Evolutionary conservation across 2,888 invertebrate species (phyloP).

Genomic region (Hypomecis punctinalis): DNA sequence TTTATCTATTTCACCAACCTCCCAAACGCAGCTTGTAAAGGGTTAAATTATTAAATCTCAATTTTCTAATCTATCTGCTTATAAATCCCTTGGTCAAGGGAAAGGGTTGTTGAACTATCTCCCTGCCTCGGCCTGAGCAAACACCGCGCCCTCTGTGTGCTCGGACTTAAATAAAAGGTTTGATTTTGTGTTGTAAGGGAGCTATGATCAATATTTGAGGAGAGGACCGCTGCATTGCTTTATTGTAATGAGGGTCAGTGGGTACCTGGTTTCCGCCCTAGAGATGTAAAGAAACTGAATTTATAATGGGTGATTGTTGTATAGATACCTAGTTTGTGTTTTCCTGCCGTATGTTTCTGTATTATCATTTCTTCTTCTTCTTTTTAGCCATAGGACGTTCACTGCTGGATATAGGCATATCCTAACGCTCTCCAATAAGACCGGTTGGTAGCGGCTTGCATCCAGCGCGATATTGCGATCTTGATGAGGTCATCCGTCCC

Average conservation of each 20-base stretch:
- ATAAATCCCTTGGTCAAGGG: conserved; percentile 70
- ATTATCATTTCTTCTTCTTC: no score
- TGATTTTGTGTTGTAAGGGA: conserved; percentile 84
- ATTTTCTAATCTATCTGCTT: conserved; percentile 63
- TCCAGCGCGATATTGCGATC: no score
- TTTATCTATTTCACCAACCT: conserved; percentile 17
- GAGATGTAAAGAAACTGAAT: no score
- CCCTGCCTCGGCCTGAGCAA: conserved; percentile 60
- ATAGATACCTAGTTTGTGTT: no score
- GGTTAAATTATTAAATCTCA: conserved; percentile 50
- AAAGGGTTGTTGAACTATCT: conserved; percentile 82
- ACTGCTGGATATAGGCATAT: no score
- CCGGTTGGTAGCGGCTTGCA: no score
- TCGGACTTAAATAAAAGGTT: conserved; percentile 84
- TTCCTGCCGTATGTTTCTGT: no score
- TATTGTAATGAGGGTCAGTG: conserved; percentile 49
- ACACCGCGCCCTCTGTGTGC: conserved; percentile 74
- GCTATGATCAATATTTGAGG: conserved; percentile 77
- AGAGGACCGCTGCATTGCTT: conserved; percentile 79
- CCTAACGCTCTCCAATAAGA: no score
- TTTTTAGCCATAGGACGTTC: no score
- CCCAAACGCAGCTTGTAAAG: conserved; percentile 37
- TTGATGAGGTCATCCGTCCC: no score
- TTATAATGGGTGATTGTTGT: no score
- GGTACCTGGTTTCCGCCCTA: conserved; percentile 31